Evolutionary conservation across 2,797 vertebrate genomes (phyloP).

Genomic region (Enteromius fasciolatus): DNA sequence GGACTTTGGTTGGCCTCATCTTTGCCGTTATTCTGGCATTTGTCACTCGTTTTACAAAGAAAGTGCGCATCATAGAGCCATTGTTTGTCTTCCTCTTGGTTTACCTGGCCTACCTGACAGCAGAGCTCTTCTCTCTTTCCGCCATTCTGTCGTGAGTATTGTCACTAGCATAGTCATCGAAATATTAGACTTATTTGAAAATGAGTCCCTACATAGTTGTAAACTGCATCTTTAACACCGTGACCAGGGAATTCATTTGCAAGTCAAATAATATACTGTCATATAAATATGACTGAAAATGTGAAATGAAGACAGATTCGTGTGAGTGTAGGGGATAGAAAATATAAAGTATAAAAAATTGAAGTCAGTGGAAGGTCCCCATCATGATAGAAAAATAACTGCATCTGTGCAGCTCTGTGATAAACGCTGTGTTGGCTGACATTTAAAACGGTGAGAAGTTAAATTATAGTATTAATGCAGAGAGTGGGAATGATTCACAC

Average conservation of each 20-base stretch:
- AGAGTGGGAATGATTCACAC: conserved; percentile 20
- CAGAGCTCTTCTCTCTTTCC: conserved; percentile 91
- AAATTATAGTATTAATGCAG: neutral
- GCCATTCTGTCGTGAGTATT: conserved; percentile 92
- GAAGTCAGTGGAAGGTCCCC: neutral
- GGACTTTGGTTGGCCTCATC: conserved; percentile 89
- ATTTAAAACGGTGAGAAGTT: conserved; percentile 15
- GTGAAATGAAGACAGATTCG: neutral
- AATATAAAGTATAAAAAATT: neutral
- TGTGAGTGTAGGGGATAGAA: neutral
- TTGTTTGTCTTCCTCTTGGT: conserved; percentile 93
- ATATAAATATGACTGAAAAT: neutral
- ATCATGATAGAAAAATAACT: neutral
- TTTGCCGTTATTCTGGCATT: conserved; percentile 91
- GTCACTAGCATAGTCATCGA: neutral
- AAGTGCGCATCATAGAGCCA: conserved; percentile 94
- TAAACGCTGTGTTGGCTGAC: neutral
- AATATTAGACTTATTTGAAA: neutral
- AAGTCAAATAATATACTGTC: neutral
- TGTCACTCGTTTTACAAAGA: conserved; percentile 94
- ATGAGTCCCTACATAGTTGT: neutral
- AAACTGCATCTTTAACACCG: neutral
- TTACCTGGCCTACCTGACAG: conserved; percentile 92
- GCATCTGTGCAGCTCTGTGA: neutral
- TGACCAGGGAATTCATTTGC: neutral